Evolutionary conservation across 2,797 vertebrate species (phyloP), one percentile per base, ranked within the genome.

Genomic region (Coilia nasus): DNA sequence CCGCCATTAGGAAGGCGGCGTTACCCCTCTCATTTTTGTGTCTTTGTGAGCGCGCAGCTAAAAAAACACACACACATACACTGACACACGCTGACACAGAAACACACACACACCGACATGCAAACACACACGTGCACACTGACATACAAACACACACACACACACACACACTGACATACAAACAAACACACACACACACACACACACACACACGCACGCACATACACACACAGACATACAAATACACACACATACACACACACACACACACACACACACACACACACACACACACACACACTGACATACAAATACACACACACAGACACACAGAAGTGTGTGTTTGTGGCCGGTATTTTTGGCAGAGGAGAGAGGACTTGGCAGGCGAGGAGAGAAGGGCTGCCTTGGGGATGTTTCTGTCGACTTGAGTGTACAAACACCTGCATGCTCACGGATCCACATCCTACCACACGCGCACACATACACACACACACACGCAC

Each of bases 341-440:
- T 75, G 67, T 75, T 75, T 67, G 31, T 75, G 67, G 67, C 35
- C 31, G 80, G 85, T 83, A 91, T 87, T 89, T 89, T 87, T 87
- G 88, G 85, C 85, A 83, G 80, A 85, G 89, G 86, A 75, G 50
- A 88, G 89, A 86, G 64, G 50, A 88, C 78, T 86, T 91, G 90
- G 86, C 90, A 90, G 89, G 83, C 85, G 83, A 75, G 67, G 11
- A 35, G 89, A 84, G 57, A 83, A 86, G 85, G 87, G 91, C 85
- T 75, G 88, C 85, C 91, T 88, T 80, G 0, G 88, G 89, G 90
- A 80, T 83, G 0, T 81, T 60, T 11, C 7, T 83, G 57, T 81
- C 87, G 88, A 85, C 86, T 71, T 82, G 67, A 75, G 81, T 83
- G 84, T 56, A 25, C 82, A 85, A 85, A 84, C 86, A 87, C 88